Evolutionary conservation across 2,888 invertebrate species (phyloP), one percentile per base, ranked within the genome.

Genomic region (Mesopsocus fuscifrons): DNA sequence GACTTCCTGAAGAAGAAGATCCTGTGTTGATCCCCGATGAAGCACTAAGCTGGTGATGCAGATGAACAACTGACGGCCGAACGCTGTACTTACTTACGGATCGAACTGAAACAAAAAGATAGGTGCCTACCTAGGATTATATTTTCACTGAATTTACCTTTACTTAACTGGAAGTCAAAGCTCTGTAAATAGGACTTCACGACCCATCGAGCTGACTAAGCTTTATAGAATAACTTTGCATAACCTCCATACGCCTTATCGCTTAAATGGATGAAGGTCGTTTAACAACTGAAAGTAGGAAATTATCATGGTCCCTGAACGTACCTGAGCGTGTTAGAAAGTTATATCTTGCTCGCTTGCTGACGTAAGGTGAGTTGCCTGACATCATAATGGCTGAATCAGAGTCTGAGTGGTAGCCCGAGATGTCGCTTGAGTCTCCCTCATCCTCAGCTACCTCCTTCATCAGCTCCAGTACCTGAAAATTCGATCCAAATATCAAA

Each of bases 351-450:
- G 64, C 63, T 44, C 62, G 53, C 41, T 63, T 62, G 49, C 59
- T 60, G 47, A 62, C 59, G 49, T 59, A 64, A 2, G 64, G 64
- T 1, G 64, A 63, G 49, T 64, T 64, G 15, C 64, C 64, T 2
- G 62, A 63, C 56, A 63, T 63, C 62, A 63, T 63, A 46, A 65
- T 62, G 44, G 64, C 62, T 15, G 64, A 64, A 52, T 84, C 84
- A 15, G 78, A 74, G 59, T 84, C 85, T 0, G 82, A 82, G 55
- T 85, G 84, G 59, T 85, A 85, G 13, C 84, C 84, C 50, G 65
- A 65, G 46, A 66, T 60, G 51, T 85, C 84, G 55, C 82, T 82
- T 52, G 69, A 69, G 53, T 71, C 61, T 53, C 60, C 59, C 42
- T 63, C 63, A 40, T 62, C 61, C 42, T 63, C 64, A 2, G 59